These are phyloP conservation scores for Liparis tanakae DNA, from an alignment of 2,797 vertebrate species.

Conservation along the genomic window DNA sequence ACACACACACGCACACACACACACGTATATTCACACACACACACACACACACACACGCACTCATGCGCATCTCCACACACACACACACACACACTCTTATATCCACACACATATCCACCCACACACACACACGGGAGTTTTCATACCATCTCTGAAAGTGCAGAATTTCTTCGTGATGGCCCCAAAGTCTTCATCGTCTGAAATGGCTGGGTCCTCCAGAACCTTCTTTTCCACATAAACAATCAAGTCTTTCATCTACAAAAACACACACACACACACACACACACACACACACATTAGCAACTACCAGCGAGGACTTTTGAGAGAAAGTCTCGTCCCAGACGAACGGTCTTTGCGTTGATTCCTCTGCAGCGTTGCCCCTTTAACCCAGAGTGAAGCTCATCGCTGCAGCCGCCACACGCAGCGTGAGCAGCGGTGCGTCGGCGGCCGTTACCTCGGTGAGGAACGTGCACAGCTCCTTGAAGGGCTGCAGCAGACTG, in stretches of 20 bases:
- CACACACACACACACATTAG: not conserved
- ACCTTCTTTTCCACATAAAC: slow-evolving; percentile 98
- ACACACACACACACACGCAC: too few species aligned
- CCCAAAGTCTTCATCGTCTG: slow-evolving; percentile 90
- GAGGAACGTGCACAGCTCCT: slow-evolving; percentile 93
- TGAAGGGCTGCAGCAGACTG: slow-evolving; percentile 93
- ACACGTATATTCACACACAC: too few species aligned
- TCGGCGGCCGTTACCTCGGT: slow-evolving; percentile 83
- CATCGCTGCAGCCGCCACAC: not conserved
- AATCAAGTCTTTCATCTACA: slow-evolving; percentile 91
- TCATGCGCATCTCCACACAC: too few species aligned
- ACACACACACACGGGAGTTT: not conserved
- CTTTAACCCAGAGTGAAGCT: not conserved
- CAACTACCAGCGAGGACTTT: not conserved
- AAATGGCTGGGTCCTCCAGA: slow-evolving; percentile 93
- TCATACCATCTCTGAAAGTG: slow-evolving; percentile 94
- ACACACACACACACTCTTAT: too few species aligned
- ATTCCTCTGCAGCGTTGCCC: slow-evolving; percentile 6
- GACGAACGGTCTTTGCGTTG: too few species aligned
- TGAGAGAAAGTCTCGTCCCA: not conserved
- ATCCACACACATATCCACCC: too few species aligned
- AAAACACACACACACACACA: slow-evolving; percentile 1
- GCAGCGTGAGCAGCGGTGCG: not conserved
- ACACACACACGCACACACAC: too few species aligned
- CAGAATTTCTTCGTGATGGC: slow-evolving; percentile 93